phyloP scores from a whole-genome alignment of 2,888 invertebrate species.

The Antheraea yamamai region DNA sequence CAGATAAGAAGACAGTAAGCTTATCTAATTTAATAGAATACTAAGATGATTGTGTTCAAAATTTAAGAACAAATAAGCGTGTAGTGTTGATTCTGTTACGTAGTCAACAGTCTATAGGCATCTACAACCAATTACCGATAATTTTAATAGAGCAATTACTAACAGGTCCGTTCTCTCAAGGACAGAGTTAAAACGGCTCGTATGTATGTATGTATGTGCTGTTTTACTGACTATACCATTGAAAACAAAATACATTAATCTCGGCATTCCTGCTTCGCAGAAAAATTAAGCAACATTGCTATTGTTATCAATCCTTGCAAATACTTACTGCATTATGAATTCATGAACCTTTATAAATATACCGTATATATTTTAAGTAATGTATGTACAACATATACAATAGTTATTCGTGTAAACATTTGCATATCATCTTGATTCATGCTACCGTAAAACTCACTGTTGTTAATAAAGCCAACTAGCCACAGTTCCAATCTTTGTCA shows the following conservation, averaged over 20 bases:
- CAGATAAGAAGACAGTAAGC: no score
- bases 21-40: no score
- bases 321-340: no score
- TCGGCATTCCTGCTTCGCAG: neutral
- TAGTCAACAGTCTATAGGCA: neutral
- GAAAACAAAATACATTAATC: neutral
- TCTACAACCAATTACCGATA: neutral
- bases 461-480: constrained; percentile 70
- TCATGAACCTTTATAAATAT: no score
- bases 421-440: constrained; percentile 37
- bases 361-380: neutral
- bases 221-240: neutral
- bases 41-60: no score
- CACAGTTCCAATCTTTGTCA: constrained; percentile 75
- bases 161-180: no score
- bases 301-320: no score
- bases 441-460: constrained; percentile 63
- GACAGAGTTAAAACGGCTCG: no score
- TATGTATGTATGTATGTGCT: no score
- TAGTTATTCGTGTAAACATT: neutral
- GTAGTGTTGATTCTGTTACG: neutral
- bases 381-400: neutral
- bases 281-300: no score
- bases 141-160: no score
- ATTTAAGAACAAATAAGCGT: neutral